Evolutionary conservation across 2,113 vertebrate genomes (phyloP).

Genomic region (Nyctereutes procyonoides): DNA sequence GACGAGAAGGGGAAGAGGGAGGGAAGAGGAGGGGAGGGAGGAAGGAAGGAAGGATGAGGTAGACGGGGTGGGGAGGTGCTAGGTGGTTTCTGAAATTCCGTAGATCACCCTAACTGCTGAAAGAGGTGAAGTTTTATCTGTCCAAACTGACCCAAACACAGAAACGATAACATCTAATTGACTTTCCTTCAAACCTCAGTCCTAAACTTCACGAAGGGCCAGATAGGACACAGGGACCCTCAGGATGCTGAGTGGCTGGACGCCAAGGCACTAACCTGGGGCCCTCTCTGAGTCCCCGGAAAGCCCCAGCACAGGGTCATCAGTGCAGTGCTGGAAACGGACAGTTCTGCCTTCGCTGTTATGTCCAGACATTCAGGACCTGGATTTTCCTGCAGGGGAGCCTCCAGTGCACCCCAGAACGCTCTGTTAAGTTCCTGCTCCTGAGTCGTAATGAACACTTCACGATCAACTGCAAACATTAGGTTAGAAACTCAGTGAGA

Average conservation of each 20-base stretch:
- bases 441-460: background rate
- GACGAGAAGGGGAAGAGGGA: accelerated
- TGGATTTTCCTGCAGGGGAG: background rate
- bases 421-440: no score
- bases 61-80: no score
- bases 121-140: background rate
- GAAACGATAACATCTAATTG: background rate
- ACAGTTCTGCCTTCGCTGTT: background rate
- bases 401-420: background rate
- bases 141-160: background rate
- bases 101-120: background rate
- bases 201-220: background rate
- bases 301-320: background rate
- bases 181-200: background rate
- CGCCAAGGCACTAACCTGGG: no score
- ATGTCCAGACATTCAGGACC: accelerated
- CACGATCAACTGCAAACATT: accelerated
- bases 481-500: background rate
- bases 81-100: background rate
- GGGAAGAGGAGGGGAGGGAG: accelerated
- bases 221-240: background rate
- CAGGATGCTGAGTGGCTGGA: background rate
- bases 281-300: background rate
- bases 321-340: accelerated
- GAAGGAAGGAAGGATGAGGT: no score